phyloP scores from a whole-genome alignment of 1,140 invertebrate genomes.

The Drosophila micromelanica region DNA sequence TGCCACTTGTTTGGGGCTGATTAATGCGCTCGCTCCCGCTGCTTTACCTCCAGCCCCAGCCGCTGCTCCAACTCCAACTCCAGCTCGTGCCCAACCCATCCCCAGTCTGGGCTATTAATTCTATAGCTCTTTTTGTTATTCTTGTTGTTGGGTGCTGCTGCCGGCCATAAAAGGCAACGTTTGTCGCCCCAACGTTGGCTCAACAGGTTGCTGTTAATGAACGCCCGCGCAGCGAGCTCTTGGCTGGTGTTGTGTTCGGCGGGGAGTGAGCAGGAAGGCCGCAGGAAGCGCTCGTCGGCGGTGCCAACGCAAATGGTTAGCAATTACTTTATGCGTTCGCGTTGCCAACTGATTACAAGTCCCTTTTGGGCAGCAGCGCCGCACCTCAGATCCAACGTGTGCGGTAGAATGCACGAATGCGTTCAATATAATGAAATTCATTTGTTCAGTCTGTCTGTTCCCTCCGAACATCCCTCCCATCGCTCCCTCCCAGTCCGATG shows the following conservation, averaged over 20 bases:
- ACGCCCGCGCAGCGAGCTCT: conserved; percentile 65
- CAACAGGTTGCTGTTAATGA: conserved; percentile 82
- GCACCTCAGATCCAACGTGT: conserved; percentile 64
- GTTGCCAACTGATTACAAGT: conserved; percentile 81
- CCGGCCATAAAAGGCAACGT: conserved; percentile 72
- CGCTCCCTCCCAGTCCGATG: neutral
- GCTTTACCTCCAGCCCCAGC: conserved; percentile 44
- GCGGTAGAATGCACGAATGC: conserved; percentile 80
- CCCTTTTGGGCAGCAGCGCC: conserved; percentile 47
- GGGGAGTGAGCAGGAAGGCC: neutral
- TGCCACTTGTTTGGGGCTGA: conserved; percentile 57
- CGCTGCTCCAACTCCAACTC: conserved; percentile 47
- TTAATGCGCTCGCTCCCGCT: conserved; percentile 68
- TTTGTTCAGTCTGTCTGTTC: conserved; percentile 61
- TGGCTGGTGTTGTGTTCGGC: neutral
- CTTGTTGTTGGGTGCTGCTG: conserved; percentile 22
- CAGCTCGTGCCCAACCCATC: conserved; percentile 48
- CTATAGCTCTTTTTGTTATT: conserved; percentile 27
- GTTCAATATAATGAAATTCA: conserved; percentile 83
- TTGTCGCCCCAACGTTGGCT: conserved; percentile 72
- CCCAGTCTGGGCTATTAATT: conserved; percentile 51
- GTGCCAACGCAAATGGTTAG: conserved; percentile 81
- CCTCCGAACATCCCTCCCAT: neutral
- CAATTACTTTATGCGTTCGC: conserved; percentile 82
- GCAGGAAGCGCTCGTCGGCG: conserved; percentile 56